Evolutionary conservation across 1,140 invertebrate species (phyloP).

Genomic region (Psilanteris sp.): DNA sequence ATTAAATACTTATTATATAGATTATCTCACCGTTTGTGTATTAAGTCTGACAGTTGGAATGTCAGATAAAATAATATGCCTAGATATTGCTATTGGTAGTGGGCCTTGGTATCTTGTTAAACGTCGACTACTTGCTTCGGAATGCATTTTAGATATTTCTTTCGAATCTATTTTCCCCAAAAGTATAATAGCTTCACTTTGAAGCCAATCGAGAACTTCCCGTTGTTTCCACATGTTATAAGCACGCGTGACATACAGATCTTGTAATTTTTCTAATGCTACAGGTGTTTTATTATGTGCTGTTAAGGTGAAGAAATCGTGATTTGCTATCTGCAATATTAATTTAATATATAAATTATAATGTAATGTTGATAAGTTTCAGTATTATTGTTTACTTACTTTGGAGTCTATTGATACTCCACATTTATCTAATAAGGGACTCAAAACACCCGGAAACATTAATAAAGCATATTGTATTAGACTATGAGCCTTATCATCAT

Average conservation of each 20-base stretch:
- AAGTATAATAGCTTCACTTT: slow-evolving; percentile 84
- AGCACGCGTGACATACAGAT: slow-evolving; percentile 87
- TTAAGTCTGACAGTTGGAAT: slow-evolving; percentile 85
- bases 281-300: slow-evolving; percentile 76
- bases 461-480: slow-evolving; percentile 88
- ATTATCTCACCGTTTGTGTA: too few relatives aligned
- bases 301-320: slow-evolving; percentile 71
- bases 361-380: too few relatives aligned
- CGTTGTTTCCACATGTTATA: slow-evolving; percentile 90
- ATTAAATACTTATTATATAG: too few relatives aligned
- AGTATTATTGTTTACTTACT: slow-evolving; percentile 61
- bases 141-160: slow-evolving; percentile 83
- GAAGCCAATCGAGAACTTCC: slow-evolving; percentile 88
- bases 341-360: too few relatives aligned
- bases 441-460: slow-evolving; percentile 90
- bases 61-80: slow-evolving; percentile 91
- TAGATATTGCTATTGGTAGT: slow-evolving; percentile 86
- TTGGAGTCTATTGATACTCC: slow-evolving; percentile 85
- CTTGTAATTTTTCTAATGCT: slow-evolving; percentile 85
- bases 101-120: slow-evolving; percentile 82
- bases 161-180: slow-evolving; percentile 83
- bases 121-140: slow-evolving; percentile 81
- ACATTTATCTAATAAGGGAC: slow-evolving; percentile 88
- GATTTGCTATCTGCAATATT: slow-evolving; percentile 62
- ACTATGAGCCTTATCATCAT: slow-evolving; percentile 81